phyloP scores from a whole-genome alignment of 2,113 vertebrate genomes.

The Xiphorhynchus elegans region DNA sequence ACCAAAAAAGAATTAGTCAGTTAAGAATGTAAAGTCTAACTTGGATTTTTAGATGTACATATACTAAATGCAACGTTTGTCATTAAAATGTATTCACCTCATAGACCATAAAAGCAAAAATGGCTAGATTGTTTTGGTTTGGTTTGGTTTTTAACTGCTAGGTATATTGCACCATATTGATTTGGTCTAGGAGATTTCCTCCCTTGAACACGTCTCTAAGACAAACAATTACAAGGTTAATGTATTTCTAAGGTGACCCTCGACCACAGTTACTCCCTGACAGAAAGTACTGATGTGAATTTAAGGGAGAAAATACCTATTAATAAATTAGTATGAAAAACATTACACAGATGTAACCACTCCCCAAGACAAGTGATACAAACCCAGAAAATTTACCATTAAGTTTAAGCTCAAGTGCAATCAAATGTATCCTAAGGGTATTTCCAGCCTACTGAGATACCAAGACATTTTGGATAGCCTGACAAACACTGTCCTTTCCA shows the following conservation, averaged over 20 bases:
- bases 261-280: not conserved
- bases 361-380: not conserved
- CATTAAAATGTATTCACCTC: not conserved
- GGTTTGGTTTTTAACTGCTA: not conserved
- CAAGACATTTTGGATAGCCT: not conserved
- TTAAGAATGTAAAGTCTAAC: not conserved
- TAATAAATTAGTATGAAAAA: not conserved
- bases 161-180: not conserved
- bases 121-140: rapidly evolving
- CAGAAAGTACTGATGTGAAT: not conserved
- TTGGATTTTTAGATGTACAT: not conserved
- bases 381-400: not conserved
- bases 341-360: not conserved
- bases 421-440: not conserved
- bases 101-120: not conserved
- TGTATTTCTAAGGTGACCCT: conserved; percentile 29
- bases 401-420: not conserved
- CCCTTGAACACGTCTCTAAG: not conserved
- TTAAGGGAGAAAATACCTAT: not conserved
- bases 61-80: not conserved
- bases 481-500: not conserved
- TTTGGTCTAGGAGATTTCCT: conserved; percentile 34
- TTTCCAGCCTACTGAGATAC: not conserved
- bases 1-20: not conserved
- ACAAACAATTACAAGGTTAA: conserved; percentile 4